phyloP scores from a whole-genome alignment of 2,888 invertebrate species.

The Diarsia rubi region DNA sequence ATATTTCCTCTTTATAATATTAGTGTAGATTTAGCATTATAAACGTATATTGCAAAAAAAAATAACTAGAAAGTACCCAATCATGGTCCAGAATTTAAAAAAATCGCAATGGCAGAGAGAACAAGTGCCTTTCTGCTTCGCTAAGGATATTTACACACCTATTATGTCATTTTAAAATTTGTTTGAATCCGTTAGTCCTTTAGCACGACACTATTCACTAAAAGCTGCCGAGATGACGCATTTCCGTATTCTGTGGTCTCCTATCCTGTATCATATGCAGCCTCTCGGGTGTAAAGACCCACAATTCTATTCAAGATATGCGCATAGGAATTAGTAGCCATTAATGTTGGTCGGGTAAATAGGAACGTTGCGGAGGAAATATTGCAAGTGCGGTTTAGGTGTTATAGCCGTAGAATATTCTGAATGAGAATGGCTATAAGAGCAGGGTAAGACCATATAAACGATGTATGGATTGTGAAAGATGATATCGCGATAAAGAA shows the following conservation, averaged over 20 bases:
- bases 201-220: not conserved
- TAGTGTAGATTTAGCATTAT: too few relatives aligned
- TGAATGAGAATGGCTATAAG: not conserved
- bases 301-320: slow-evolving; percentile 48
- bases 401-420: not conserved
- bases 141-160: too few relatives aligned
- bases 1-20: too few relatives aligned
- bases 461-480: not conserved
- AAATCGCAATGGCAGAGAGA: too few relatives aligned
- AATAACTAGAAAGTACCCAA: too few relatives aligned
- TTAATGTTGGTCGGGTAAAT: slow-evolving; percentile 36
- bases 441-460: not conserved
- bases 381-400: slow-evolving; percentile 16
- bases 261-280: slow-evolving; percentile 44
- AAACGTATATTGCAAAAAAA: too few relatives aligned
- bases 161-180: not conserved
- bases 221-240: not conserved
- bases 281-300: slow-evolving; percentile 13
- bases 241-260: slow-evolving; percentile 2
- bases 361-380: slow-evolving; percentile 4
- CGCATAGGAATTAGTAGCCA: slow-evolving; percentile 52
- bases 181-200: too few relatives aligned
- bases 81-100: too few relatives aligned
- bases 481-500: not conserved
- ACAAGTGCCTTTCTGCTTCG: too few relatives aligned